phyloP scores from a whole-genome alignment of 2,888 invertebrate species.

The Zygothrica quintamaculata region DNA sequence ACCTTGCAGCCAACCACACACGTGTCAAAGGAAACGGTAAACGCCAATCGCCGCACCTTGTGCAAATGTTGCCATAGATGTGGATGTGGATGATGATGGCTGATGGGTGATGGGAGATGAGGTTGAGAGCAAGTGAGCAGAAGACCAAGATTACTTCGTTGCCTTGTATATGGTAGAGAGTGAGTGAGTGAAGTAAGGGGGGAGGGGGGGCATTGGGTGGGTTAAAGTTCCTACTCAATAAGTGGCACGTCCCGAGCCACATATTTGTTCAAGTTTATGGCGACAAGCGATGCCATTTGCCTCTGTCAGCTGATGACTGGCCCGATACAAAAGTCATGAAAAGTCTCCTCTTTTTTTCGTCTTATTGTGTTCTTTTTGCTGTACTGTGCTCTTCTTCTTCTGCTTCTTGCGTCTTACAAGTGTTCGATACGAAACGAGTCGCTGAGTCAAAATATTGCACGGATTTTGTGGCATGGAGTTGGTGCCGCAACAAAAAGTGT shows the following conservation, averaged over 20 bases:
- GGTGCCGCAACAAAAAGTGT: slow-evolving; percentile 73
- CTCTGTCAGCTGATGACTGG: slow-evolving; percentile 73
- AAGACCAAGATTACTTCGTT: background rate
- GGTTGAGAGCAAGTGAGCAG: slow-evolving; percentile 15
- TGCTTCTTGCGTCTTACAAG: too few species aligned
- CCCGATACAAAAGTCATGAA: slow-evolving; percentile 77
- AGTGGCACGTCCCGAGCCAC: slow-evolving; percentile 73
- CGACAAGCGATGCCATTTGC: slow-evolving; percentile 78
- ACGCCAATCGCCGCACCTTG: slow-evolving; percentile 67
- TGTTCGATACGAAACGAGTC: too few species aligned
- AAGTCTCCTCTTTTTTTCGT: too few species aligned
- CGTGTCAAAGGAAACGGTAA: slow-evolving; percentile 72
- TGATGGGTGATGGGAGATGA: too few species aligned
- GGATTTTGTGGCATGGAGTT: slow-evolving; percentile 53
- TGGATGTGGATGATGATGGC: slow-evolving; percentile 25
- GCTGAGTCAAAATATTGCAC: slow-evolving; percentile 53
- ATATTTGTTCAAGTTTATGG: slow-evolving; percentile 79
- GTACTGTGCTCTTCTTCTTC: too few species aligned
- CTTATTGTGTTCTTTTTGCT: too few species aligned
- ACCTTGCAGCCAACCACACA: slow-evolving; percentile 47
- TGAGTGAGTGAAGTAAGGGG: too few species aligned
- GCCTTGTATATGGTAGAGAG: too few species aligned
- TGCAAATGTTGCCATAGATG: slow-evolving; percentile 63
- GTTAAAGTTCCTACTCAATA: too few species aligned
- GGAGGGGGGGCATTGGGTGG: slow-evolving; percentile 8